Conservation (phyloP, 1,140 invertebrate species). For the Drosophila bifasciata region DNA sequence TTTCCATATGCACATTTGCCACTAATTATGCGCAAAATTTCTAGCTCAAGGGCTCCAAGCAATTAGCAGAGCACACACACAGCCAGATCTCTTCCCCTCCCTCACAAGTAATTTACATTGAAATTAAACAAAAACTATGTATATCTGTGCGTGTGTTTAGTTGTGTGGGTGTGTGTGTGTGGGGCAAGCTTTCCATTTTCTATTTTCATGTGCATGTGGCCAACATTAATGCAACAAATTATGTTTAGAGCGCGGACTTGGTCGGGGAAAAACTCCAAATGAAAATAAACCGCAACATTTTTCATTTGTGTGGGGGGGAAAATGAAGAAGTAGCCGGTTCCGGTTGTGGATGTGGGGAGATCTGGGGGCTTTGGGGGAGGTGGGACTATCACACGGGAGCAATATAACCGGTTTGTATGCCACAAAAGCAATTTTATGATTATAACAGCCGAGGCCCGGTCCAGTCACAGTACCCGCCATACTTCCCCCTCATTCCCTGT, state of each 20-base stretch:
- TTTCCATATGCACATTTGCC: conserved; percentile 79
- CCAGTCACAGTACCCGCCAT: conserved; percentile 28
- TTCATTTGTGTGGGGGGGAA: conserved; percentile 65
- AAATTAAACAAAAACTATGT: conserved; percentile 78
- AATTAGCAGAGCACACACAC: conserved; percentile 65
- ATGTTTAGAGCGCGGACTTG: conserved; percentile 70
- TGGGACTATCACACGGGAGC: conserved; percentile 77
- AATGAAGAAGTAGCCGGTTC: conserved; percentile 64
- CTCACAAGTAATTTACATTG: conserved; percentile 78
- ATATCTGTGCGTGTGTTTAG: conserved; percentile 11
- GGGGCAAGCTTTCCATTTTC: neutral
- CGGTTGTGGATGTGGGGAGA: neutral
- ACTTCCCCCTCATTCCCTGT: neutral
- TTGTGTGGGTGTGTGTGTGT: conserved; percentile 3
- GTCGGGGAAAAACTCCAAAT: conserved; percentile 71
- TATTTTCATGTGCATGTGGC: conserved; percentile 67
- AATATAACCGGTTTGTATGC: conserved; percentile 82
- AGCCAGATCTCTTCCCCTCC: neutral
- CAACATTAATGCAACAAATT: conserved; percentile 81
- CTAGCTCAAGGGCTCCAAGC: conserved; percentile 78
- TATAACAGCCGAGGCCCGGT: conserved; percentile 77
- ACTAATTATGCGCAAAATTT: conserved; percentile 82
- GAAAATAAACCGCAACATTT: conserved; percentile 82
- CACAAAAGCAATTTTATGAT: conserved; percentile 83
- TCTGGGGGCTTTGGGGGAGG: conserved; percentile 11